A percentile compares a stretch with the other conserved stretches of the same genome.
These are phyloP conservation scores for Adelosebastes latens DNA, from an alignment of 2,797 vertebrate genomes.

Conservation along the genomic window DNA sequence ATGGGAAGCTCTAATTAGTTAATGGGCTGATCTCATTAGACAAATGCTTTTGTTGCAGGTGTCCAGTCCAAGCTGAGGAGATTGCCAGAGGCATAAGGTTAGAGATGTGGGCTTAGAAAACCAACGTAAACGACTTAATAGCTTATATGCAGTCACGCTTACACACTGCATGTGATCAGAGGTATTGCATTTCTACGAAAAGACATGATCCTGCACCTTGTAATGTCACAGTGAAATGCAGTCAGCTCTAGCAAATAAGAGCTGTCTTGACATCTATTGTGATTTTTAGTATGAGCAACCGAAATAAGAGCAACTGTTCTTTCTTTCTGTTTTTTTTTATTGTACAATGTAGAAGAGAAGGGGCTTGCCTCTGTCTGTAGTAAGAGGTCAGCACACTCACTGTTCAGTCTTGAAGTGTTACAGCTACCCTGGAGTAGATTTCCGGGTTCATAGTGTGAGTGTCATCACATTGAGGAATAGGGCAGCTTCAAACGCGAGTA, in stretches of 20 bases:
- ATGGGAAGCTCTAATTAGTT: constrained; percentile 78
- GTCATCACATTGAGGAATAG: constrained; percentile 38
- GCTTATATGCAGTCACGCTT: constrained; percentile 46
- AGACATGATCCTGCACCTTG: background rate
- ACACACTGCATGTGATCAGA: constrained; percentile 31
- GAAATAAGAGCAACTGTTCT: background rate
- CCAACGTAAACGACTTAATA: constrained; percentile 56
- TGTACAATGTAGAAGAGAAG: constrained; percentile 2
- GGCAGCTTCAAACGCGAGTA: constrained; percentile 32
- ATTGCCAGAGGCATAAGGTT: constrained; percentile 68
- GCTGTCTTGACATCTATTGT: background rate
- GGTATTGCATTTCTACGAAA: constrained; percentile 15
- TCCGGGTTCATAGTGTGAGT: constrained; percentile 28
- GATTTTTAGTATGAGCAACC: constrained; percentile 1
- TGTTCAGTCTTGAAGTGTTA: constrained; percentile 53
- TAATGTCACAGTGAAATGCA: background rate
- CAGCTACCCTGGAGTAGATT: constrained; percentile 56
- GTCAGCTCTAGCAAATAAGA: background rate
- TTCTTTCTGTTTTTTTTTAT: background rate
- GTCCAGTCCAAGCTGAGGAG: constrained; percentile 69
- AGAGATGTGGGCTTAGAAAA: constrained; percentile 63
- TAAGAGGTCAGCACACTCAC: constrained; percentile 35
- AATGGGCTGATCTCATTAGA: constrained; percentile 80
- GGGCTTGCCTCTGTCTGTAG: constrained; percentile 23
- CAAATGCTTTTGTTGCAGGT: constrained; percentile 77